Base-by-base conservation (phyloP, 2,888 invertebrate species). In the Dendrolimus pini region DNA sequence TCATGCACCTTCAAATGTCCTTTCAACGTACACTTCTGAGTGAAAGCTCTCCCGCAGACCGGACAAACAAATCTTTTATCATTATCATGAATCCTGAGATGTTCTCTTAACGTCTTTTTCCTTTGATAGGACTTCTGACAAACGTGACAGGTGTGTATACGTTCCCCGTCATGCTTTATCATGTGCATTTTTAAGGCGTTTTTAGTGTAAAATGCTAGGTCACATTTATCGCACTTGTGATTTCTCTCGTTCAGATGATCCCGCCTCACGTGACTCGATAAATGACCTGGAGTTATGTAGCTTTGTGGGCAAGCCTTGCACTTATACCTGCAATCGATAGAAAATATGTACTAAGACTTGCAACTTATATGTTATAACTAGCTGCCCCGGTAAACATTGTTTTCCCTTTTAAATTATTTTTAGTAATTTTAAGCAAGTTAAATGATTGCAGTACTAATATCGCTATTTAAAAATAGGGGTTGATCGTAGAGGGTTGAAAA, bases 161-260 rank as follows among this genome's bases (percentile, higher is more conserved):
- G 67, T 41, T 89, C 89, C 0, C 91, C 92, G 1, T 92, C 91
- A 54, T 93, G 93, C 12, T 90, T 92, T 0, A 92, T 91, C 88
- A 91, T 91, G 60, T 93, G 93, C 82, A 91, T 91, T 60, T 92
- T 92, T 41, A 93, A 68, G 7, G 92, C 91, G 56, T 92, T 92
- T 60, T 89, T 89, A 0, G 91, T 90, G 58, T 91, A 92, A 61
- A 92, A 93, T 0, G 91, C 91, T 2, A 89, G 68, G 41, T 91
- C 87, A 54, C 93, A 93, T 47, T 91, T 84, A 41, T 85, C 85
- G 56, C 92, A 93, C 12, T 88, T 85, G 13, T 87, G 92, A 63
- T 84, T 92, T 47, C 83, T 72, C 66, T 83, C 92, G 65, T 82
- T 89, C 62, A 86, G 77, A 76, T 83, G 91, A 52, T 89, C 90